Conservation (phyloP, 2,113 vertebrate species). For the Phycodurus eques region DNA sequence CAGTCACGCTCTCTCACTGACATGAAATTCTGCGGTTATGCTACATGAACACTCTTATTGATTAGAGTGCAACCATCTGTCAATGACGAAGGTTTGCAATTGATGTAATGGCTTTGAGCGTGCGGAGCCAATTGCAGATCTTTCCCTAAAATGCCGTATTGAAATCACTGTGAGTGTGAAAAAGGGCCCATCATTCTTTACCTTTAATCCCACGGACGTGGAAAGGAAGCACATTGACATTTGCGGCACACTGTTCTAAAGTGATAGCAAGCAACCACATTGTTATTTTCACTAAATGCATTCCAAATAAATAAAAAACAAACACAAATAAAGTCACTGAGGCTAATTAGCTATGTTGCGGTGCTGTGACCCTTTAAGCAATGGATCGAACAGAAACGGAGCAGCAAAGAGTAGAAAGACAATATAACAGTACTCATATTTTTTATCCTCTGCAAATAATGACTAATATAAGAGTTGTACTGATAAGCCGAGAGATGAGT, state of each 20-base stretch:
- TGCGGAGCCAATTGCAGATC: conserved; percentile 23
- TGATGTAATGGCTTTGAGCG: conserved; percentile 61
- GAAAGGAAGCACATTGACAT: conserved; percentile 28
- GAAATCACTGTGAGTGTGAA: conserved; percentile 58
- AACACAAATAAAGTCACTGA: not conserved
- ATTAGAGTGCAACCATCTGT: conserved; percentile 42
- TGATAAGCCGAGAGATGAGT: too few species aligned
- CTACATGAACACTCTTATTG: conserved; percentile 62
- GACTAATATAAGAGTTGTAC: too few species aligned
- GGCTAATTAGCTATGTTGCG: too few species aligned
- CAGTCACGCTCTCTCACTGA: conserved; percentile 56
- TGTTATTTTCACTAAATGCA: conserved; percentile 3
- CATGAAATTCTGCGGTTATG: conserved; percentile 65
- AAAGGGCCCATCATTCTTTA: conserved; percentile 50
- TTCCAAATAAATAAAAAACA: conserved; percentile 2
- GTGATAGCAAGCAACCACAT: too few species aligned
- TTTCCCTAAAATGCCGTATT: conserved; percentile 29
- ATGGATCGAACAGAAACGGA: too few species aligned
- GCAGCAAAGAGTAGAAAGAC: too few species aligned
- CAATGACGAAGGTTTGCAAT: conserved; percentile 42
- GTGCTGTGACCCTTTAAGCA: too few species aligned
- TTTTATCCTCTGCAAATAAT: too few species aligned
- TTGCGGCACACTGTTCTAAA: conserved; percentile 12
- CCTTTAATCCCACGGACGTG: conserved; percentile 51
- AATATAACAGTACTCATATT: too few species aligned